Evolutionary conservation across 2,888 invertebrate species (phyloP).

Genomic region (Leucania comma): DNA sequence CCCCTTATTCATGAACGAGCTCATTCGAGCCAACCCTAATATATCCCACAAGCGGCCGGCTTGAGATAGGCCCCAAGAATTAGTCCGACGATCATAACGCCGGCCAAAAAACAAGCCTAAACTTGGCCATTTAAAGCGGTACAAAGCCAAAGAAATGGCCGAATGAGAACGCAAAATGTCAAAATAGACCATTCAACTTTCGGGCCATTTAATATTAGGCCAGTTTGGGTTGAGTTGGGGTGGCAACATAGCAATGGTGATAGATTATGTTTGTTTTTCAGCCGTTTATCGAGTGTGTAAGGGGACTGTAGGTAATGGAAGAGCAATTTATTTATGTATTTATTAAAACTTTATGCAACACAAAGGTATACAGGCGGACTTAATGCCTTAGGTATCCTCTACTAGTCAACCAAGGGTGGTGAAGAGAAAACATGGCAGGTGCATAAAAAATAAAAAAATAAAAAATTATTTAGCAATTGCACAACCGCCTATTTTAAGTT

Average conservation of each 20-base stretch:
- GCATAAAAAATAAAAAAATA: too few relatives aligned
- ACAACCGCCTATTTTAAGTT: too few relatives aligned
- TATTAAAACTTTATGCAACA: too few relatives aligned
- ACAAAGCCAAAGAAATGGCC: slow-evolving; percentile 58
- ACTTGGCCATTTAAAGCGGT: slow-evolving; percentile 51
- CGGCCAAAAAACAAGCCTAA: slow-evolving; percentile 62
- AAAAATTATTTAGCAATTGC: too few relatives aligned
- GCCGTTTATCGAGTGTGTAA: slow-evolving; percentile 23
- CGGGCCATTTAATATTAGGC: slow-evolving; percentile 50
- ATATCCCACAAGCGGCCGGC: slow-evolving; percentile 52
- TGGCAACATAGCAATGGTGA: slow-evolving; percentile 29
- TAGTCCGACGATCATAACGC: slow-evolving; percentile 60
- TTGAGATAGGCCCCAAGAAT: slow-evolving; percentile 64
- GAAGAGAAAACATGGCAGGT: too few relatives aligned
- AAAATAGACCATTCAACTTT: slow-evolving; percentile 54
- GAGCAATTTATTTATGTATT: too few relatives aligned
- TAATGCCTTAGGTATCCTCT: too few relatives aligned
- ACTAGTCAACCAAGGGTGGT: too few relatives aligned
- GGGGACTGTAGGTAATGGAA: neutral
- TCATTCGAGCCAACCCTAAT: slow-evolving; percentile 53
- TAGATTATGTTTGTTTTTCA: slow-evolving; percentile 44
- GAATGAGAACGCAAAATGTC: slow-evolving; percentile 46
- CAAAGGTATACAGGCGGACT: too few relatives aligned
- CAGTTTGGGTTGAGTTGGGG: slow-evolving; percentile 10
- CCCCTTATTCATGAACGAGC: slow-evolving; percentile 53